Evolutionary conservation across 2,888 invertebrate species (phyloP), one percentile per base, ranked within the genome.

Genomic region (Megalurothrips usitatus): DNA sequence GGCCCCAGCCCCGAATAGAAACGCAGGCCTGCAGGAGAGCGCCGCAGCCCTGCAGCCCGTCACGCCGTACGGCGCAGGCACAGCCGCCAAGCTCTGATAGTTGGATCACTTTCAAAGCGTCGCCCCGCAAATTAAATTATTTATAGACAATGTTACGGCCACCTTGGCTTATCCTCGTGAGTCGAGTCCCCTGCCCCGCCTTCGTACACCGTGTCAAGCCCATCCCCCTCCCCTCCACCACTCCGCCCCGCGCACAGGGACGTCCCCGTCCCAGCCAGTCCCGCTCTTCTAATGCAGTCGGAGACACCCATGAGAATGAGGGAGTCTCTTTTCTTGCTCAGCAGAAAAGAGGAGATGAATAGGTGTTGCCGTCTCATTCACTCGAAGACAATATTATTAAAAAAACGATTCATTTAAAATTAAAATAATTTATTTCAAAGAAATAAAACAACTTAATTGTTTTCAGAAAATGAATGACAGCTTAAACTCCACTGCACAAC

Each of bases 121-220:
- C 10, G 26, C 68, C 12, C 0, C 23, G 68, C 23, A 75, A 75
- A 75, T 75, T 26, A 75, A 75, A 26, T 75, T 75, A 23, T 75
- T 75, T 75, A 75, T 75, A 75, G 68, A 75, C 26, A 75, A 75
- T 75, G 68, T 75, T 68, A 23, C 23, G 68, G n/a, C 23, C 68
- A 68, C 68, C 68, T 23, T 23, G 11, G 26, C 11, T 8, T 26
- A 23, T 75, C 26, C 68, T 75, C 26, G 68, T 26, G 23, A 75
- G 23, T 4, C 11, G 58, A 17, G 68, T 9, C 2, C 34, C 34
- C 34, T 43, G 34, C 34, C 34, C 34, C 6, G 34, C 34, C 3
- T 2, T 43, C 34, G 34, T 4, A 43, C 34, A 6, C 34, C 34
- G 34, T 43, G 34, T 43, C 34, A 4, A 43, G 34, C 6, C 34